A percentile compares a stretch with the other conserved stretches of the same genome.
phyloP scores from a whole-genome alignment of 2,888 invertebrate species.

The Habroteleia sp. region DNA sequence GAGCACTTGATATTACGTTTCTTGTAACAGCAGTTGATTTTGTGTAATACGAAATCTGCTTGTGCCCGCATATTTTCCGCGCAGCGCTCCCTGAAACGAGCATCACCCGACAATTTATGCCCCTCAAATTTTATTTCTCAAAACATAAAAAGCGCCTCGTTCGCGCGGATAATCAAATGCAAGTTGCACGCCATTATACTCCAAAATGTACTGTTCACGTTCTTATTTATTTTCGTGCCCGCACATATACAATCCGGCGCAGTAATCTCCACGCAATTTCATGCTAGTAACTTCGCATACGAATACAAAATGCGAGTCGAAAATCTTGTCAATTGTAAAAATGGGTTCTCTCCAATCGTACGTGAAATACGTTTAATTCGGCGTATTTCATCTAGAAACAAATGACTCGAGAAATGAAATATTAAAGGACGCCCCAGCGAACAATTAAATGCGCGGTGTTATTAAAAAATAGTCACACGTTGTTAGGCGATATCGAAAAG shows the following conservation, averaged over 20 bases:
- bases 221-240: slow-evolving; percentile 27
- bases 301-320: slow-evolving; percentile 13
- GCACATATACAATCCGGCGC: slow-evolving; percentile 2
- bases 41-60: slow-evolving; percentile 32
- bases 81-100: slow-evolving; percentile 10
- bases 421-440: slow-evolving; percentile 12
- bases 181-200: slow-evolving; percentile 25
- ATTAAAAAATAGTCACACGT: slow-evolving; percentile 12
- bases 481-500: slow-evolving; percentile 10
- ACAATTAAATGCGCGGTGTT: slow-evolving; percentile 19
- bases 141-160: slow-evolving; percentile 29
- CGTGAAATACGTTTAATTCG: slow-evolving; percentile 16
- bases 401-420: slow-evolving; percentile 7
- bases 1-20: slow-evolving; percentile 24
- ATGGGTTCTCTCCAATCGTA: slow-evolving; percentile 6
- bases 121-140: slow-evolving; percentile 38
- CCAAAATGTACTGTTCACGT: slow-evolving; percentile 13
- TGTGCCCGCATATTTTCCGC: slow-evolving; percentile 26
- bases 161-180: slow-evolving; percentile 36
- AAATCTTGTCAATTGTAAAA: slow-evolving; percentile 27
- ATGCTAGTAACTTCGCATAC: slow-evolving; percentile 20
- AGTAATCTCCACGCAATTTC: slow-evolving; percentile 36
- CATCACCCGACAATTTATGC: slow-evolving; percentile 21
- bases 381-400: not conserved
- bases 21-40: slow-evolving; percentile 25